A percentile compares a stretch with the other conserved stretches of the same genome.
These are phyloP conservation scores for Leptobrachium leishanense DNA, from an alignment of 2,113 vertebrate genomes.

Conservation along the genomic window DNA sequence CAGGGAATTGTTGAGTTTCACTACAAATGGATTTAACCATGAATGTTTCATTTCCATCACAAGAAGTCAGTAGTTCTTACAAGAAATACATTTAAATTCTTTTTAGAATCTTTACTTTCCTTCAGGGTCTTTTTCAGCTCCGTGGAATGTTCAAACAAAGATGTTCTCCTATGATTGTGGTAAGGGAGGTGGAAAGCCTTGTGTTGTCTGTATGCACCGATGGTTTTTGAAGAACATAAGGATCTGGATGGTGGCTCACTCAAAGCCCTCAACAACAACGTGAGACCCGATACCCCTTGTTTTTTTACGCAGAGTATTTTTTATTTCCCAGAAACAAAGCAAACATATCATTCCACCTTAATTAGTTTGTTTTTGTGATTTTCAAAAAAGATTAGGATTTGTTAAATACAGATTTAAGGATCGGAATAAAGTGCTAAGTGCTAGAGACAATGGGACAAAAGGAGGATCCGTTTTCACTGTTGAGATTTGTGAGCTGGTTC, in stretches of 20 bases:
- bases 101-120: background rate
- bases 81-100: background rate
- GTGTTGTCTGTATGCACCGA: slow-evolving; percentile 21
- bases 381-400: slow-evolving; percentile 27
- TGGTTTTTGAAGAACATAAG: slow-evolving; percentile 13
- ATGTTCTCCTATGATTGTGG: background rate
- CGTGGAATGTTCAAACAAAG: background rate
- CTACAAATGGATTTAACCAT: no score
- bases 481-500: no score
- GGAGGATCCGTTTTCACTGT: background rate
- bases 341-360: slow-evolving; percentile 30
- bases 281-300: slow-evolving; percentile 30
- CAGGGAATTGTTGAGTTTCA: no score
- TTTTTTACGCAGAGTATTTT: background rate
- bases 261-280: slow-evolving; percentile 2
- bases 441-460: background rate
- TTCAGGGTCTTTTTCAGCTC: background rate
- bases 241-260: slow-evolving; percentile 24
- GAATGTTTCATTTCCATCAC: no score
- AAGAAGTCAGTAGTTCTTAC: no score
- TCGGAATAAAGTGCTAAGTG: slow-evolving; percentile 3
- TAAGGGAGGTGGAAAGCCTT: slow-evolving; percentile 1
- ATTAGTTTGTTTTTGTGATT: slow-evolving; percentile 33
- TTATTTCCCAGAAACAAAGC: slow-evolving; percentile 1
- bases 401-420: background rate